A percentile compares a stretch with the other conserved stretches of the same genome.
Evolutionary conservation across 2,797 vertebrate species (phyloP).

Genomic region (Clarias platycephalus): DNA sequence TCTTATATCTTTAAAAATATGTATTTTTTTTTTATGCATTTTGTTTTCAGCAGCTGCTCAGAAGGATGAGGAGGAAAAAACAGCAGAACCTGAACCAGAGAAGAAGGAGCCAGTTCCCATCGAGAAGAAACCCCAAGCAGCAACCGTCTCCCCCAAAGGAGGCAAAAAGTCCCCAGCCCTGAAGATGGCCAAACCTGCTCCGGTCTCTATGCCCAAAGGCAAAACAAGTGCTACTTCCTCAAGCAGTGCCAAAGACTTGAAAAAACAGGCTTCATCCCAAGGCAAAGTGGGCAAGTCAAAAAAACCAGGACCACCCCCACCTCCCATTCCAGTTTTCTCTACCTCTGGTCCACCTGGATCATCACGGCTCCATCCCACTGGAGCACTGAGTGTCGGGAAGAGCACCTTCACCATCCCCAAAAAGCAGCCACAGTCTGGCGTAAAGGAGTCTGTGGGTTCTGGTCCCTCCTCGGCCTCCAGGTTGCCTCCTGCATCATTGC

Average conservation of each 20-base stretch:
- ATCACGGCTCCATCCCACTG: conserved; percentile 69
- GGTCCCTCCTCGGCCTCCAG: conserved; percentile 63
- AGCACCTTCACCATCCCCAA: conserved; percentile 81
- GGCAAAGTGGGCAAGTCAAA: conserved; percentile 66
- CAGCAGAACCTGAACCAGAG: conserved; percentile 64
- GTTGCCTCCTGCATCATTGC: conserved; percentile 57
- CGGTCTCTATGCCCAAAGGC: conserved; percentile 56
- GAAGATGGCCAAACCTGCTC: conserved; percentile 61
- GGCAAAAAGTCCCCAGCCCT: conserved; percentile 65
- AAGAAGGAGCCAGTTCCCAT: conserved; percentile 61
- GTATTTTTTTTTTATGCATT: conserved; percentile 12
- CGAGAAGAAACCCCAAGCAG: conserved; percentile 66
- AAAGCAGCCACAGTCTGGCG: conserved; percentile 74
- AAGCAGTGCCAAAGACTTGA: conserved; percentile 65
- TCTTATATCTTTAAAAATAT: conserved; percentile 1
- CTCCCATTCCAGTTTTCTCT: conserved; percentile 57
- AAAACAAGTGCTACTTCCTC: conserved; percentile 72
- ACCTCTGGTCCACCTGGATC: conserved; percentile 67
- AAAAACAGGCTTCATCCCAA: conserved; percentile 59
- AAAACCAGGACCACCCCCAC: conserved; percentile 65
- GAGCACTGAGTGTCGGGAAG: conserved; percentile 74
- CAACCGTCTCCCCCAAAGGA: conserved; percentile 55
- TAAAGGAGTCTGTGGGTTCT: conserved; percentile 61
- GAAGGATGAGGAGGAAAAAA: conserved; percentile 69
- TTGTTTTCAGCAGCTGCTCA: conserved; percentile 66